These are phyloP conservation scores for Myripristis jacobus DNA, from an alignment of 2,797 vertebrate genomes.

Conservation along the genomic window DNA sequence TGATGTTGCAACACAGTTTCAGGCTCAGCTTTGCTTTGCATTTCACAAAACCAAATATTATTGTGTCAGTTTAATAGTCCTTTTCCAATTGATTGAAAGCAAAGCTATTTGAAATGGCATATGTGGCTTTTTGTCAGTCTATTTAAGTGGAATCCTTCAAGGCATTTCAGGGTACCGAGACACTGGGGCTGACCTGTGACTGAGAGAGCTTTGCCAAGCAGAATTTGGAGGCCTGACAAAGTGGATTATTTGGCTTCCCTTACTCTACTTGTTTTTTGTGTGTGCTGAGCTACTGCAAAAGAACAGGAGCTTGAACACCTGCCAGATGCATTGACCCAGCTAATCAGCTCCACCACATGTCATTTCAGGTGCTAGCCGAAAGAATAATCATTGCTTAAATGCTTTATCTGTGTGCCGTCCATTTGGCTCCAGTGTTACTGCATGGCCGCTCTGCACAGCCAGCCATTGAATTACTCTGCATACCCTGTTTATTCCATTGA, in stretches of 20 bases:
- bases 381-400: conserved; percentile 78
- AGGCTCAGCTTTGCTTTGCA: conserved; percentile 24
- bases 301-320: conserved; percentile 69
- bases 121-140: conserved; percentile 56
- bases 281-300: conserved; percentile 66
- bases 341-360: conserved; percentile 75
- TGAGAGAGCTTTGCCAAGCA: conserved; percentile 69
- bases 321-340: conserved; percentile 78
- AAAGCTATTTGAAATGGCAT: conserved; percentile 67
- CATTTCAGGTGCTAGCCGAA: conserved; percentile 78
- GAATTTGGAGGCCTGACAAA: conserved; percentile 77
- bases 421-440: conserved; percentile 63
- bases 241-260: conserved; percentile 77
- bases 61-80: conserved; percentile 55
- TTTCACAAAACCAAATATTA: conserved; percentile 31
- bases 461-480: conserved; percentile 63
- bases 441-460: conserved; percentile 64
- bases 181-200: conserved; percentile 67
- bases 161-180: conserved; percentile 65
- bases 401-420: conserved; percentile 62
- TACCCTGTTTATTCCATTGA: conserved; percentile 30
- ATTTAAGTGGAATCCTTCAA: conserved; percentile 68
- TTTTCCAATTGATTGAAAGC: conserved; percentile 57
- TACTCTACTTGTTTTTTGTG: conserved; percentile 61
- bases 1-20: no score